Conservation (phyloP, 2,888 invertebrate genomes). For the Hedya salicella region DNA sequence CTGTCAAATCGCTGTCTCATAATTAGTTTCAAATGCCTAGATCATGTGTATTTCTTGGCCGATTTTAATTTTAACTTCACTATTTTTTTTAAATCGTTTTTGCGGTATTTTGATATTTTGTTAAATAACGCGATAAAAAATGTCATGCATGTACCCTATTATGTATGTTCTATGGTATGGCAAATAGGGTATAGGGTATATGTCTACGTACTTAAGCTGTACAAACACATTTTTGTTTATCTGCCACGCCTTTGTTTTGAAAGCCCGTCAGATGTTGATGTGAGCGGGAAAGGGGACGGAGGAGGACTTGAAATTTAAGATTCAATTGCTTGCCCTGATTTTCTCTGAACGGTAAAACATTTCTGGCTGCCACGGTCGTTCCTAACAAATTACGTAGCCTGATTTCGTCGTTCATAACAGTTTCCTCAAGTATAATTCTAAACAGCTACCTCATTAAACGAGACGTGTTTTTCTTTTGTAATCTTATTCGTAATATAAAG, state of each 20-base stretch:
- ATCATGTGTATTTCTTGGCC: too few relatives aligned
- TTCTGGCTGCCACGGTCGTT: constrained; percentile 14
- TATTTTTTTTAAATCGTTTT: too few relatives aligned
- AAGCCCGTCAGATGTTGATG: constrained; percentile 28
- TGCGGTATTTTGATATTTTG: too few relatives aligned
- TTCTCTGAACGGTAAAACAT: constrained; percentile 32
- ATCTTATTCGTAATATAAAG: constrained; percentile 1
- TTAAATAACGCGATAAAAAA: too few relatives aligned
- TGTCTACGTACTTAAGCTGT: too few relatives aligned
- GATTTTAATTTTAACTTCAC: too few relatives aligned
- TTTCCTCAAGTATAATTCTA: constrained; percentile 8
- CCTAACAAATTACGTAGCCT: constrained; percentile 28
- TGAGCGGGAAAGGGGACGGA: constrained; percentile 5
- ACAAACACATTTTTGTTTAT: constrained; percentile 23
- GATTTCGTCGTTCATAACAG: constrained; percentile 10
- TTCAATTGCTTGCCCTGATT: constrained; percentile 36
- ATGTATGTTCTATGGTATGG: too few relatives aligned
- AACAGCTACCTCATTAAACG: constrained; percentile 4
- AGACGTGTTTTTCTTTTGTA: background rate
- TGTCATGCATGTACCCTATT: too few relatives aligned
- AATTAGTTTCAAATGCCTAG: too few relatives aligned
- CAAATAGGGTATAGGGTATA: too few relatives aligned
- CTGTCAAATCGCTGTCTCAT: too few relatives aligned
- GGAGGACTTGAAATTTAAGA: constrained; percentile 32
- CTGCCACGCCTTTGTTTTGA: constrained; percentile 24